Evolutionary conservation across 2,797 vertebrate species (phyloP), one percentile per base, ranked within the genome.

Genomic region (Halcyon badia): DNA sequence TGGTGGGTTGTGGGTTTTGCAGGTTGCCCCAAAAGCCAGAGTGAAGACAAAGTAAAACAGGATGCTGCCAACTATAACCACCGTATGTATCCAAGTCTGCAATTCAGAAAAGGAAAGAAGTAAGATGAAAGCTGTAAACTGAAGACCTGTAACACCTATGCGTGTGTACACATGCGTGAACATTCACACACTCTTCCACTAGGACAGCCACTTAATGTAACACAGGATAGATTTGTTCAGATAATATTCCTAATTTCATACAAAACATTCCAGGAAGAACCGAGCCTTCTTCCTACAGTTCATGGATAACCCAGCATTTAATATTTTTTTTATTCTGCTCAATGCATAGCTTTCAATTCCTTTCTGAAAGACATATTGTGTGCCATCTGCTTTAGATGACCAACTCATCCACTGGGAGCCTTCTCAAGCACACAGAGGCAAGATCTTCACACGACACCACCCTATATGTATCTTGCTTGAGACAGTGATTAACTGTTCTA

Each of bases 61-160:
- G 22, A 97, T 94, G 88, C 99, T 99, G 49, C 98, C 97, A 49
- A 91, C 17, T 52, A 98, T 79, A 87, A 99, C 98, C 46, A 96
- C 57, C 25, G 89, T 3, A 87, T 99, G 99, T 72, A 99, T 98
- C 99, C 98, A 99, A 0, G 99, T 99, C 99, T 99, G 98, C 52
- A 98, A 90, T 80, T 82, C 39, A 75, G 49, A 75, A 83, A 91
- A 94, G 65, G 44, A 78, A 70, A 92, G 3, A 64, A 85, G 19
- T 46, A 16, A 41, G 28, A 86, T 44, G 54, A 61, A 78, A 83
- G 17, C 33, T 86, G 51, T 31, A 35, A 87, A 61, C 9, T n/a
- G 46, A 51, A 61, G 77, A 72, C 8, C 11, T 42, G 5, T 33
- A 82, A 49, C 18, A 46, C 15, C 13, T 49, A 5, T 15, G 28